Evolutionary conservation across 2,113 vertebrate species (phyloP), one percentile per base, ranked within the genome.

Genomic region (Aldabrachelys gigantea): DNA sequence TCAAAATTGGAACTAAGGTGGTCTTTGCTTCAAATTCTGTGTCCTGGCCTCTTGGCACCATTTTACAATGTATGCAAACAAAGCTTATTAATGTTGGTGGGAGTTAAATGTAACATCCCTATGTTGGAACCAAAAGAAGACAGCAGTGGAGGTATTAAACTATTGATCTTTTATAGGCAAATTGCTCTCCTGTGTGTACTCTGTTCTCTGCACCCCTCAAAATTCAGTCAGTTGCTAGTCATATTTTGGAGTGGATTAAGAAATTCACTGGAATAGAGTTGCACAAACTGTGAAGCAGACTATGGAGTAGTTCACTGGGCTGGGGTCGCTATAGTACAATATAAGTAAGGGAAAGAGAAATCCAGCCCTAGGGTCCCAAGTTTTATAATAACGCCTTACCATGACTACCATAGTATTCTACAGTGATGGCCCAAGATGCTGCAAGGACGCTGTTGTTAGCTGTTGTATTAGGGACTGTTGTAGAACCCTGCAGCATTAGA

Each of bases 181-280:
- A 19, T 19, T 92, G 62, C 56, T 38, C 0, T 53, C 88, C 12
- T 56, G 87, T 87, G 69, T 53, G 92, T 94, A 59, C 56, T 1
- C 85, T 88, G 80, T 89, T 85, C 79, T 87, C 69, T 93, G 84
- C 76, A 54, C 47, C 91, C 80, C 41, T 96, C 41, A 62, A 27
- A 25, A 25, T 57, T 57, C 13, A 62, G 29, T 62, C 59, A 62
- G 59, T 29, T 62, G 59, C 29, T 31, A 16, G 59, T 16, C 59
- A 62, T 62, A 31, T 62, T 62, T 29, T 62, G 59, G 59, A 31
- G 59, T 13, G 29, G 59, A 62, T 31, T 62, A 13, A 62, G 57
- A 59, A 13, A 31, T 13, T 7, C 59, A 31, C 59, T 31, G 29
- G 59, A 62, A 62, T 57, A 57, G 29, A 62, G 12, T 62, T 5